Evolutionary conservation across 2,113 vertebrate species (phyloP).

Genomic region (Phoxinus phoxinus): DNA sequence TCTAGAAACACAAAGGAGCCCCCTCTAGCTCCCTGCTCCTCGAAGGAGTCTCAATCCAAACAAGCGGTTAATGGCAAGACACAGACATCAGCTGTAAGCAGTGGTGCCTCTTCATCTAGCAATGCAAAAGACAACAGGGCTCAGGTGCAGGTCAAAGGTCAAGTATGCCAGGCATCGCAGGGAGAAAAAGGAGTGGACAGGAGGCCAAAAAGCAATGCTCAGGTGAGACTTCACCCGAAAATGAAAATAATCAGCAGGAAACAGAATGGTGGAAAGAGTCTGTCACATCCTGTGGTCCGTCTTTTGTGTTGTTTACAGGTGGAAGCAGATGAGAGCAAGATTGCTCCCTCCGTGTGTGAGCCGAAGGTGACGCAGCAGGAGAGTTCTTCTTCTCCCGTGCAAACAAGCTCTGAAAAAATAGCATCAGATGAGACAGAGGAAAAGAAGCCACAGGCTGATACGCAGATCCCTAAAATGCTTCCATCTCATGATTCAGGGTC

Average conservation of each 20-base stretch:
- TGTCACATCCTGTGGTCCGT: background rate
- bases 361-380: background rate
- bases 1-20: slow-evolving; percentile 58
- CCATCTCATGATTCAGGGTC: slow-evolving; percentile 40
- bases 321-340: slow-evolving; percentile 30
- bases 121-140: slow-evolving; percentile 54
- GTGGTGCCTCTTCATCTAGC: slow-evolving; percentile 35
- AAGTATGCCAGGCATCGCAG: slow-evolving; percentile 32
- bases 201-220: slow-evolving; percentile 54
- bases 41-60: slow-evolving; percentile 40
- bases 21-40: slow-evolving; percentile 23
- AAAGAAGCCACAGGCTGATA: slow-evolving; percentile 49
- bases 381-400: background rate
- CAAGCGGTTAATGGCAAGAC: slow-evolving; percentile 48
- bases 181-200: slow-evolving; percentile 37
- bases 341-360: slow-evolving; percentile 17
- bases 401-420: background rate
- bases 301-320: slow-evolving; percentile 40
- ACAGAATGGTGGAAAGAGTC: background rate
- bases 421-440: background rate
- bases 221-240: slow-evolving; percentile 58
- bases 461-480: slow-evolving; percentile 46
- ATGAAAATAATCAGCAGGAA: background rate
- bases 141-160: slow-evolving; percentile 39
- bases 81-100: slow-evolving; percentile 46